These are phyloP conservation scores for Halichoerus grypus DNA, from an alignment of 2,113 vertebrate genomes.

Conservation along the genomic window DNA sequence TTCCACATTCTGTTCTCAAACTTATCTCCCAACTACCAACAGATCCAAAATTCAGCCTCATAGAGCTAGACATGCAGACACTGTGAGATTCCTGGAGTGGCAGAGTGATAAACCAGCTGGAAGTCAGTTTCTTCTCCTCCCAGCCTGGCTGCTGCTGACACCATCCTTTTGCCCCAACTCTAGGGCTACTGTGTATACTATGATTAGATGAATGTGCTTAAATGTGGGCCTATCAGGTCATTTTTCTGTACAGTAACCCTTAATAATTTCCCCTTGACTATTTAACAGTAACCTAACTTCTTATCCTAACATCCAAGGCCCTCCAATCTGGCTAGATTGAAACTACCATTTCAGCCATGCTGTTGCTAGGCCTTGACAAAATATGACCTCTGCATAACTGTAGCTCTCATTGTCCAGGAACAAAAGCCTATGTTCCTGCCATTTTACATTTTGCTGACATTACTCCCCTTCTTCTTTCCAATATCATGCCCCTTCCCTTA, in stretches of 20 bases:
- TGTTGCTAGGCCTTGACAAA: not conserved
- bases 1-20: slow-evolving; percentile 15
- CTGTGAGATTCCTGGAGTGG: not conserved
- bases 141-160: not conserved
- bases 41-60: slow-evolving; percentile 48
- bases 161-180: not conserved
- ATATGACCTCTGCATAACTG: not conserved
- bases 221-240: not conserved
- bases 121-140: slow-evolving; percentile 35
- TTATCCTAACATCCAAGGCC: not conserved
- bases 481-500: slow-evolving; percentile 1
- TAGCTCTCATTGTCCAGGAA: not conserved
- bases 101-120: not conserved
- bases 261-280: not conserved
- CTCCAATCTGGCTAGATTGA: not conserved
- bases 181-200: not conserved
- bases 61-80: not conserved
- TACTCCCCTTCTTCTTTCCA: slow-evolving; percentile 31
- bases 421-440: not conserved
- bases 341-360: not conserved
- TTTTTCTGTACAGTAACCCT: not conserved
- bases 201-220: slow-evolving; percentile 38
- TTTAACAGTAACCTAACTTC: not conserved
- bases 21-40: not conserved
- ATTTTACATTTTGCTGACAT: slow-evolving; percentile 3